A percentile compares a stretch with the other conserved stretches of the same genome.
phyloP scores from a whole-genome alignment of 2,888 invertebrate species.

The Folsomia candida region DNA sequence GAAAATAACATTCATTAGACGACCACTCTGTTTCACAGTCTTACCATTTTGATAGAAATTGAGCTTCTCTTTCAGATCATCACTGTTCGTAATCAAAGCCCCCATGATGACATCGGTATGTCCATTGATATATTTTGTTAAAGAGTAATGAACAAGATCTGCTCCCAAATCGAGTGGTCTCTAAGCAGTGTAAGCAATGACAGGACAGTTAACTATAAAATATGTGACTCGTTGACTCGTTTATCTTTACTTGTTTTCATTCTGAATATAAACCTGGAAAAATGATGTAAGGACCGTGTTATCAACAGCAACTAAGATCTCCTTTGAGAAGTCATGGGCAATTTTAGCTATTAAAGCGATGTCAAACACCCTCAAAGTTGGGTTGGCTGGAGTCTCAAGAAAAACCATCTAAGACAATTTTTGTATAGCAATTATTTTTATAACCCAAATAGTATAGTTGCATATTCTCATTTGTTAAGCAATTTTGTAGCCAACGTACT shows the following conservation, averaged over 20 bases:
- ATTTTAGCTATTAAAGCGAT: slow-evolving; percentile 56
- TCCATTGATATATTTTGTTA: slow-evolving; percentile 98
- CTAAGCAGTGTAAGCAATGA: slow-evolving; percentile 55
- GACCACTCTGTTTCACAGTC: slow-evolving; percentile 27
- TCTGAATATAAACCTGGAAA: slow-evolving; percentile 55
- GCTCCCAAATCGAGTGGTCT: slow-evolving; percentile 85
- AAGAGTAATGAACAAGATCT: slow-evolving; percentile 83
- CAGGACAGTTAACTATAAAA: not conserved
- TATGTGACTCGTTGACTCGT: not conserved
- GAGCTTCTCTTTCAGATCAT: slow-evolving; percentile 68
- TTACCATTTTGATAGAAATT: slow-evolving; percentile 84
- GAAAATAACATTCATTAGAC: no score
- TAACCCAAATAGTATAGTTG: slow-evolving; percentile 1
- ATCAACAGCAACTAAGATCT: slow-evolving; percentile 58
- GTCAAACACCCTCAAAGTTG: slow-evolving; percentile 60
- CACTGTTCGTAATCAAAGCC: slow-evolving; percentile 70
- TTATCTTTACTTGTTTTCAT: not conserved
- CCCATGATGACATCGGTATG: slow-evolving; percentile 98
- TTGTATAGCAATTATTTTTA: slow-evolving; percentile 1
- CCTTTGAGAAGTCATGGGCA: slow-evolving; percentile 51
- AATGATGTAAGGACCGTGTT: slow-evolving; percentile 62
- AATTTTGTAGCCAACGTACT: no score
- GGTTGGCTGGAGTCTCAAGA: slow-evolving; percentile 64
- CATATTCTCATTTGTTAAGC: no score
- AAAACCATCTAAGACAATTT: slow-evolving; percentile 56